Evolutionary conservation across 2,888 invertebrate genomes (phyloP).

Genomic region (Megalurothrips usitatus): DNA sequence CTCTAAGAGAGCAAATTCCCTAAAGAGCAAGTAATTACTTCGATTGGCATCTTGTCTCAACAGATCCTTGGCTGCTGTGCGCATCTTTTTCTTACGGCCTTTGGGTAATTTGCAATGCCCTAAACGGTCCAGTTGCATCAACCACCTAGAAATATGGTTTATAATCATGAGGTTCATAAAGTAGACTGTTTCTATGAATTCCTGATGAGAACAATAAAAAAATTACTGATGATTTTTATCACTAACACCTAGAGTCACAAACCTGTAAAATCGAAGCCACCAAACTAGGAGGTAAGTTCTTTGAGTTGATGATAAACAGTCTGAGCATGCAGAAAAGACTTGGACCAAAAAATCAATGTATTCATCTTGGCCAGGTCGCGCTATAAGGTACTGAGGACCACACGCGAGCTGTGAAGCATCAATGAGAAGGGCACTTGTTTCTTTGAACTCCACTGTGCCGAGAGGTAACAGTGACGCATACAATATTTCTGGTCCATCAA

Average conservation of each 20-base stretch:
- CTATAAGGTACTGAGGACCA: conserved; percentile 57
- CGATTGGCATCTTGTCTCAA: conserved; percentile 54
- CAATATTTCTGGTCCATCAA: conserved; percentile 52
- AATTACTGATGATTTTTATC: neutral
- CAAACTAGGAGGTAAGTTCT: conserved; percentile 55
- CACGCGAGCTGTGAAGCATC: conserved; percentile 50
- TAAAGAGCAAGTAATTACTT: conserved; percentile 55
- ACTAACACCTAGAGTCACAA: conserved; percentile 43
- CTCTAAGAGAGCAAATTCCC: conserved; percentile 60
- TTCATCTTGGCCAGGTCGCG: conserved; percentile 57
- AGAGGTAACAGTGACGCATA: conserved; percentile 46
- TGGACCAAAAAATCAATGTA: conserved; percentile 54
- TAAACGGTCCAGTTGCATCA: conserved; percentile 30
- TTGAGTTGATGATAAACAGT: conserved; percentile 49
- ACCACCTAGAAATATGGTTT: neutral
- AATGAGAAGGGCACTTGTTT: conserved; percentile 44
- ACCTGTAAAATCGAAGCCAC: conserved; percentile 59
- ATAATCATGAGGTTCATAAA: neutral
- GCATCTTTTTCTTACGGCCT: conserved; percentile 49
- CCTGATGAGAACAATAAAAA: neutral
- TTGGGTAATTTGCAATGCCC: conserved; percentile 39
- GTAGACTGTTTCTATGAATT: neutral
- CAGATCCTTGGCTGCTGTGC: conserved; percentile 53
- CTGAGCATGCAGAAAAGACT: conserved; percentile 52
- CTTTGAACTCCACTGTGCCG: conserved; percentile 43